A percentile compares a stretch with the other conserved stretches of the same genome.
These are phyloP conservation scores for Platerodrilus igneus DNA, from an alignment of 2,888 invertebrate species.

Conservation along the genomic window DNA sequence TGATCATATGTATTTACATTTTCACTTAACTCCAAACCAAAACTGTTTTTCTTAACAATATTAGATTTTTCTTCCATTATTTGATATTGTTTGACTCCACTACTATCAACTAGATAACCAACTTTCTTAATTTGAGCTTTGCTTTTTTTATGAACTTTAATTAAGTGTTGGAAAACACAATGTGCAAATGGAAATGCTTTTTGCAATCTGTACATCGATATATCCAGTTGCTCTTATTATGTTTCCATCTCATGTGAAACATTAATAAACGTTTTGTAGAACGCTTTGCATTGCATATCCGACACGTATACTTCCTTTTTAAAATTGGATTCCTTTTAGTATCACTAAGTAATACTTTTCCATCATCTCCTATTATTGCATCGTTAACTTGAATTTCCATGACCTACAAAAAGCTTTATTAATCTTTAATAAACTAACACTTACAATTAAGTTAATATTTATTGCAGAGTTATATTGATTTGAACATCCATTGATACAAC, in stretches of 20 bases:
- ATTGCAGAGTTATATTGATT: too few species aligned
- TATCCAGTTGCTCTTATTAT: conserved; percentile 63
- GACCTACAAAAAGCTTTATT: conserved; percentile 47
- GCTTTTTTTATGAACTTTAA: conserved; percentile 68
- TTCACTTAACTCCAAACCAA: conserved; percentile 38
- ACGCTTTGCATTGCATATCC: conserved; percentile 59
- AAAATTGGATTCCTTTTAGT: conserved; percentile 25
- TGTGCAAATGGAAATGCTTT: conserved; percentile 69
- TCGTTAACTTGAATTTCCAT: conserved; percentile 57
- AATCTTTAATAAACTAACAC: too few species aligned
- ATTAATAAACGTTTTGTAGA: conserved; percentile 69
- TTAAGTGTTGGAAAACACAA: conserved; percentile 74
- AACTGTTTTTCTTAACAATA: conserved; percentile 6
- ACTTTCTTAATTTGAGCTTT: conserved; percentile 64
- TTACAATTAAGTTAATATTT: too few species aligned
- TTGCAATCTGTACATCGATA: conserved; percentile 77
- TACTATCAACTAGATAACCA: conserved; percentile 63
- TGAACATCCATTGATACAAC: too few species aligned
- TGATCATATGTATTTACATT: conserved; percentile 56
- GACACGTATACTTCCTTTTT: conserved; percentile 33
- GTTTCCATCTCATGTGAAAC: conserved; percentile 72
- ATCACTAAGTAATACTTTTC: conserved; percentile 48
- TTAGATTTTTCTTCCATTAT: conserved; percentile 8
- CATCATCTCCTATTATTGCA: conserved; percentile 62
- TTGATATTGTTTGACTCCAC: conserved; percentile 59